Conservation (phyloP, 2,797 vertebrate genomes). For the Odontamblyopus lacepedii region DNA sequence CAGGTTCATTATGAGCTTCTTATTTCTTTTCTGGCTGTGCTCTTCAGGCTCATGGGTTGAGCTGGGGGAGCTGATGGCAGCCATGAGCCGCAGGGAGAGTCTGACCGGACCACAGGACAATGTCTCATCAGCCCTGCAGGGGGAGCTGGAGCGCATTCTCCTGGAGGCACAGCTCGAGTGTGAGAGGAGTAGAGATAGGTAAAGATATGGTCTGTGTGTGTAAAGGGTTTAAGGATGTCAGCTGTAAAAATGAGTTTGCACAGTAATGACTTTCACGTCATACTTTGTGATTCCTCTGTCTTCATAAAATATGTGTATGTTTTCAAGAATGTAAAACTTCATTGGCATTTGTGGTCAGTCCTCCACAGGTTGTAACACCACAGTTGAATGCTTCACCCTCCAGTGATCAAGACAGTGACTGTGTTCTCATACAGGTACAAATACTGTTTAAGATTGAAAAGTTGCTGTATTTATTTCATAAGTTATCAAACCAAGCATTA, state of each 20-base stretch:
- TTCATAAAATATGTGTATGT: slow-evolving; percentile 19
- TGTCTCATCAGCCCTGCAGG: slow-evolving; percentile 72
- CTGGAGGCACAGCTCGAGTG: slow-evolving; percentile 78
- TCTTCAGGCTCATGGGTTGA: slow-evolving; percentile 77
- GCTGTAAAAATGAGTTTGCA: slow-evolving; percentile 16
- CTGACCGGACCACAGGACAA: slow-evolving; percentile 66
- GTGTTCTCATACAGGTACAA: slow-evolving; percentile 73
- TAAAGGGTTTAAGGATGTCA: neutral
- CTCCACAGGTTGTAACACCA: slow-evolving; percentile 64
- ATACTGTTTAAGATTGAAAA: neutral
- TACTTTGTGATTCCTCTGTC: slow-evolving; percentile 4
- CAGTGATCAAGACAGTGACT: slow-evolving; percentile 76
- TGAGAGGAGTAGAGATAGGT: slow-evolving; percentile 75
- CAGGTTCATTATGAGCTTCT: neutral
- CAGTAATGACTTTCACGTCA: slow-evolving; percentile 32
- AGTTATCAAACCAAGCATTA: neutral
- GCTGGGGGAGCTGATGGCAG: slow-evolving; percentile 73
- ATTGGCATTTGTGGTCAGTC: slow-evolving; percentile 47
- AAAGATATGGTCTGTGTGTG: slow-evolving; percentile 18
- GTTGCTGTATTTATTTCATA: neutral
- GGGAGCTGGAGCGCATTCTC: slow-evolving; percentile 79
- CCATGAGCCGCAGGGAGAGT: slow-evolving; percentile 67
- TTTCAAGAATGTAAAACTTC: neutral
- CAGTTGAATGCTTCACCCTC: slow-evolving; percentile 57
- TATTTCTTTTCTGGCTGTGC: slow-evolving; percentile 10